phyloP scores from a whole-genome alignment of 2,113 vertebrate species.

The Rattus rattus region DNA sequence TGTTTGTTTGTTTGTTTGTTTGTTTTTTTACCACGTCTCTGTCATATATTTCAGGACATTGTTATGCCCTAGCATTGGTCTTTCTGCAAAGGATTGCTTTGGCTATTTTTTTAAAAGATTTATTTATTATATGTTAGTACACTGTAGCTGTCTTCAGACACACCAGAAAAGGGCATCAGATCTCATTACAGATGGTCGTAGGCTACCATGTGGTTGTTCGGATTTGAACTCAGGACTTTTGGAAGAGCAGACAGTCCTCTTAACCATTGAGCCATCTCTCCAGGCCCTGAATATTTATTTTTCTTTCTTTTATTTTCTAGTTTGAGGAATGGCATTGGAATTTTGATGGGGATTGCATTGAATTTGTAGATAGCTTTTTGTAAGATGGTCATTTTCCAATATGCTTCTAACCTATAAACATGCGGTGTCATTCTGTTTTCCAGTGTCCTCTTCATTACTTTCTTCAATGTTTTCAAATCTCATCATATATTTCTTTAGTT shows the following conservation, averaged over 20 bases:
- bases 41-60: neutral
- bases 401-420: neutral
- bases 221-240: too few relatives aligned
- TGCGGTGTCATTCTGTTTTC: too few relatives aligned
- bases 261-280: too few relatives aligned
- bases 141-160: too few relatives aligned
- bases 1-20: too few relatives aligned
- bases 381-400: neutral
- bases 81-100: neutral
- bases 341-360: neutral
- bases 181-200: too few relatives aligned
- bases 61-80: neutral
- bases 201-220: too few relatives aligned
- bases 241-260: too few relatives aligned
- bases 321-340: neutral
- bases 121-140: too few relatives aligned
- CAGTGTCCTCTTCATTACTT: neutral
- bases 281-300: neutral
- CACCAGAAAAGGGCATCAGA: too few relatives aligned
- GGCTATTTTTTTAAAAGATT: neutral
- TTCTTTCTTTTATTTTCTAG: neutral
- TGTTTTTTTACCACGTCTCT: too few relatives aligned
- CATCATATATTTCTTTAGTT: neutral
- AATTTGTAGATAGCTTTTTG: neutral
- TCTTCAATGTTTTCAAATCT: neutral